Conservation (phyloP, 2,797 vertebrate species). For the Catamblyrhynchus diadema region DNA sequence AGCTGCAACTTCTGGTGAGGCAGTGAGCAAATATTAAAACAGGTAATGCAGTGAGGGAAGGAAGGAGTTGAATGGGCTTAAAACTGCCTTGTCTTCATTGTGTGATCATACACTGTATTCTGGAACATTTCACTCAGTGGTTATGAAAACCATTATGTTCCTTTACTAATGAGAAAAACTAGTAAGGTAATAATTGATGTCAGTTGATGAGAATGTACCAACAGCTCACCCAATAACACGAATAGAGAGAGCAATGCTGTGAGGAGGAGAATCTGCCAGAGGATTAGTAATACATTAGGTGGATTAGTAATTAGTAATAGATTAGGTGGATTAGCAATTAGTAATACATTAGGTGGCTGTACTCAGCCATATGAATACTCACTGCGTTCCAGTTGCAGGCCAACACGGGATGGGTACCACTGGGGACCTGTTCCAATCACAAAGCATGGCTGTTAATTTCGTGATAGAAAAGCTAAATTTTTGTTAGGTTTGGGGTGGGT, state of each 20-base stretch:
- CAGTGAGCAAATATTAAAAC: background rate
- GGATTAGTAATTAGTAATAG: background rate
- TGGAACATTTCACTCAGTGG: background rate
- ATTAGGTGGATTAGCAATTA: background rate
- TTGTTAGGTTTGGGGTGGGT: background rate
- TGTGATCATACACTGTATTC: background rate
- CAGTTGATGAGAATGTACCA: background rate
- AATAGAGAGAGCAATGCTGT: background rate
- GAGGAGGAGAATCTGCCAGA: background rate
- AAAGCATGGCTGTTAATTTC: conserved; percentile 29
- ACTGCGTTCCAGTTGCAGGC: conserved; percentile 75
- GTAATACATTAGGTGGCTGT: accelerated
- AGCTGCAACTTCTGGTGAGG: background rate
- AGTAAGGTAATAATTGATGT: background rate
- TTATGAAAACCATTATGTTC: background rate
- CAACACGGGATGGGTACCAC: conserved; percentile 77
- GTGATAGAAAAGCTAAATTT: background rate
- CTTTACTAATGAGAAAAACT: background rate
- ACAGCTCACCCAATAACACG: background rate
- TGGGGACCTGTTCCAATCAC: conserved; percentile 68
- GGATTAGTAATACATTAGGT: background rate
- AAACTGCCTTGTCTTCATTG: background rate
- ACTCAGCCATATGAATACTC: conserved; percentile 41
- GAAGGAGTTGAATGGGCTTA: background rate
- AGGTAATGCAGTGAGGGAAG: background rate